These are phyloP conservation scores for Chaetodon trifasciatus DNA, from an alignment of 2,797 vertebrate species.

Conservation along the genomic window DNA sequence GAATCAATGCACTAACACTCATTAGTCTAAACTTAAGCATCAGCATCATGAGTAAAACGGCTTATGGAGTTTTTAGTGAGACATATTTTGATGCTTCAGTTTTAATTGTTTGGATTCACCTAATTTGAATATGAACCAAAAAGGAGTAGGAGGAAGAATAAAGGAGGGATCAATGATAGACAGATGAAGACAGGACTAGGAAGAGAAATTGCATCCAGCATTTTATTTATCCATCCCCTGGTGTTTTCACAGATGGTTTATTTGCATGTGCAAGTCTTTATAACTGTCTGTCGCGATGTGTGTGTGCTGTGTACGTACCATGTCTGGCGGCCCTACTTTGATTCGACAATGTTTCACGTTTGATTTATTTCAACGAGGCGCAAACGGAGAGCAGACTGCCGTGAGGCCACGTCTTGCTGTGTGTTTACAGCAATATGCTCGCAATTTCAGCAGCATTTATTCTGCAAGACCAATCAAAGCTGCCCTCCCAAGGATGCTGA, in stretches of 20 bases:
- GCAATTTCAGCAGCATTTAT: constrained; percentile 81
- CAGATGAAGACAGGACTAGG: constrained; percentile 10
- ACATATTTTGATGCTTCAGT: background rate
- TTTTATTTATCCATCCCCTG: constrained; percentile 81
- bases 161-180: background rate
- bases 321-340: constrained; percentile 64
- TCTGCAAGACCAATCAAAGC: constrained; percentile 76
- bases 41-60: background rate
- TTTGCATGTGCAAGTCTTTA: constrained; percentile 49
- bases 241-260: constrained; percentile 65
- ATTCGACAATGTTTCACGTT: constrained; percentile 75
- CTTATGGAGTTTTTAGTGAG: background rate
- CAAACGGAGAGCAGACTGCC: constrained; percentile 74
- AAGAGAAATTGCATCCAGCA: constrained; percentile 46
- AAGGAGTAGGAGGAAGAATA: background rate
- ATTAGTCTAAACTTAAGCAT: constrained; percentile 8
- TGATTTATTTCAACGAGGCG: constrained; percentile 73
- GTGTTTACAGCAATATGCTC: constrained; percentile 85
- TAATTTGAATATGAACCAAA: constrained; percentile 23
- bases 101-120: background rate
- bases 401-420: constrained; percentile 68
- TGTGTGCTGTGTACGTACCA: constrained; percentile 62
- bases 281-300: constrained; percentile 32
- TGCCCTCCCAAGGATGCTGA: constrained; percentile 77
- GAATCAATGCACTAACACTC: constrained; percentile 20